Base-by-base conservation (phyloP, 2,113 vertebrate species). In the Ciconia maguari region DNA sequence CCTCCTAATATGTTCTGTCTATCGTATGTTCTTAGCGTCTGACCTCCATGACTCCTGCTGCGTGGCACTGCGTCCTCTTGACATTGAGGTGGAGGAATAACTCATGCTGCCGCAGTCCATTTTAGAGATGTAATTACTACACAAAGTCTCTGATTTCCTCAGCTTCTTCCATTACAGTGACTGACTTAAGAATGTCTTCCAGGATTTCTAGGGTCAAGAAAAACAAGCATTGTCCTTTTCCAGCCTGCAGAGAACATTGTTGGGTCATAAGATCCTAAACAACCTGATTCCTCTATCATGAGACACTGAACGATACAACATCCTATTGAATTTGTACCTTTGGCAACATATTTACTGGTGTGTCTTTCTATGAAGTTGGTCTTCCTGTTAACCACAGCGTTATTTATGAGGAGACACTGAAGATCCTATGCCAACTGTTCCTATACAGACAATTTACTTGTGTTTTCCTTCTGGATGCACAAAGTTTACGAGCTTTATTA, bases 261-360 rank as follows among this genome's bases (percentile, higher is more conserved):
- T 79, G 19, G 57, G 44, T 96, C 87, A 89, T 87, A 76, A 94
- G 93, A 95, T 38, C 5, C 41, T 85, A 34, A 94, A 85, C 27
- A 91, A 91, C 52, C 70, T 65, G 58, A 83, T 87, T 89, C 36
- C 54, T 82, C 3, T 93, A 34, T 91, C 94, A 87, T 49, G 44
- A 84, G 91, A 74, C 16, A 7, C 69, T 34, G 58, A 93, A 75
- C 0, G 0, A 60, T 44, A 54, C 30, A 90, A 16, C 68, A 61
- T 60, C 30, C 46, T 83, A 57, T 41, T 94, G 82, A 87, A 48
- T 96, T 72, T 94, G 27, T 83, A 93, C 70, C 48, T 95, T 85
- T 91, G 49, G 34, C 78, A 88, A 18, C 13, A 0, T 65, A 70
- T 26, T 95, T 62, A 16, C 24, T 65, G 10, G 7, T 76, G 14